Conservation (phyloP, 2,888 invertebrate species). For the Drosophila pseudotakahashii region DNA sequence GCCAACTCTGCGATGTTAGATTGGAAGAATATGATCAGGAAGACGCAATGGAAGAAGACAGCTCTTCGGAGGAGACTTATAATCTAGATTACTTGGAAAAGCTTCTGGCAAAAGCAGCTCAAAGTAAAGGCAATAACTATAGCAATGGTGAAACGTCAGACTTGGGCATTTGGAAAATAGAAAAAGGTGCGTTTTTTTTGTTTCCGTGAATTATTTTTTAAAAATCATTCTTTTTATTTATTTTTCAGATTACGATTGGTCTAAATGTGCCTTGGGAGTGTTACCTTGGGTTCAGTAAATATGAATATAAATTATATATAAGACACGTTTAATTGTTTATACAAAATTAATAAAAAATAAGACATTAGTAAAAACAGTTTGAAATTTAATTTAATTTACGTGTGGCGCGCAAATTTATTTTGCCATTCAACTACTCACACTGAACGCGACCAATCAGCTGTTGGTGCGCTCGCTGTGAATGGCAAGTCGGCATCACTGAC, state of each 20-base stretch:
- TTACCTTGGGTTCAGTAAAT: slow-evolving; percentile 73
- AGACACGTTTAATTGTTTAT: background rate
- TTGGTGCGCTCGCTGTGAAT: slow-evolving; percentile 11
- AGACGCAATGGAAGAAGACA: background rate
- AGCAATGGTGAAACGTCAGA: background rate
- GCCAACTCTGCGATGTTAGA: slow-evolving; percentile 56
- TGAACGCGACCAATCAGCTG: slow-evolving; percentile 21
- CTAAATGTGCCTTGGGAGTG: slow-evolving; percentile 79
- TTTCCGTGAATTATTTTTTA: too few relatives aligned
- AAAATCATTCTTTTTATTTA: background rate
- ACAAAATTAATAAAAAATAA: slow-evolving; percentile 1
- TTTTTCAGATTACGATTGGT: slow-evolving; percentile 75
- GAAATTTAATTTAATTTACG: background rate
- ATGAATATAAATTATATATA: background rate
- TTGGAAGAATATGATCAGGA: background rate
- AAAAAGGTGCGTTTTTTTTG: slow-evolving; percentile 57
- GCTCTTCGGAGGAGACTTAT: slow-evolving; percentile 17
- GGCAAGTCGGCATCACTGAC: slow-evolving; percentile 53
- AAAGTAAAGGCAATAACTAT: background rate
- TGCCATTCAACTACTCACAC: background rate
- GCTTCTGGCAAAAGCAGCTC: background rate
- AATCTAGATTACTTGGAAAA: slow-evolving; percentile 11
- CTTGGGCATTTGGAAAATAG: slow-evolving; percentile 78
- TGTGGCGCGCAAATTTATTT: slow-evolving; percentile 7
- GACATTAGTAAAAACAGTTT: background rate